phyloP scores from a whole-genome alignment of 2,888 invertebrate genomes.

The Synanthedon formicaeformis region DNA sequence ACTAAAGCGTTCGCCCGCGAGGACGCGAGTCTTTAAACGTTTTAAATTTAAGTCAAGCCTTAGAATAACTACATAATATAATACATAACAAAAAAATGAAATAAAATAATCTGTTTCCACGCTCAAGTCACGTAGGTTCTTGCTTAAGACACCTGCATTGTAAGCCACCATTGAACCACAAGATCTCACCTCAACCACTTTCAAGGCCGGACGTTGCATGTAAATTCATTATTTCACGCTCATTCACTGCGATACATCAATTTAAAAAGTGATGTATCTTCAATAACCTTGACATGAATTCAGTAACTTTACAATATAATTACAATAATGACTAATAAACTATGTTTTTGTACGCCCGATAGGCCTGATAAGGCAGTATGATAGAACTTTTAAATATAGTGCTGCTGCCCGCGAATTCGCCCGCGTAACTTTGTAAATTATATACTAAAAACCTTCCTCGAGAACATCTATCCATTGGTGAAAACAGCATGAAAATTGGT shows the following conservation, averaged over 20 bases:
- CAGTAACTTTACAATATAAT: neutral
- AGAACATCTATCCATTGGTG: too few relatives aligned
- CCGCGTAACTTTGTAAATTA: too few relatives aligned
- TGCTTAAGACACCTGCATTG: neutral
- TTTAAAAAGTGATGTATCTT: conserved; percentile 14
- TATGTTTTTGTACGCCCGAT: too few relatives aligned
- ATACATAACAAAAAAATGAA: neutral
- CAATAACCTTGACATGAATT: conserved; percentile 12
- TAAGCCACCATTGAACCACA: conserved; percentile 2
- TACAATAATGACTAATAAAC: too few relatives aligned
- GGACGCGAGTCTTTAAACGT: too few relatives aligned
- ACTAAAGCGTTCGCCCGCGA: too few relatives aligned
- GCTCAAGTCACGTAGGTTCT: neutral
- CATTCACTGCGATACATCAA: conserved; percentile 16
- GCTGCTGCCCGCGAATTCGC: too few relatives aligned
- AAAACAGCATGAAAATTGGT: too few relatives aligned
- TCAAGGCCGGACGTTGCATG: conserved; percentile 10
- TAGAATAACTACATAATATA: neutral
- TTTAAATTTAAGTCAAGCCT: too few relatives aligned
- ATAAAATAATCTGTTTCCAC: neutral
- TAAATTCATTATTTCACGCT: conserved; percentile 14
- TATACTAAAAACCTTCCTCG: too few relatives aligned
- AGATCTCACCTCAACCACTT: conserved; percentile 5
- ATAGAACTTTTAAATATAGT: too few relatives aligned
- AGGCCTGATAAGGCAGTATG: too few relatives aligned